phyloP scores from a whole-genome alignment of 2,113 vertebrate species.

The Elephas maximus region DNA sequence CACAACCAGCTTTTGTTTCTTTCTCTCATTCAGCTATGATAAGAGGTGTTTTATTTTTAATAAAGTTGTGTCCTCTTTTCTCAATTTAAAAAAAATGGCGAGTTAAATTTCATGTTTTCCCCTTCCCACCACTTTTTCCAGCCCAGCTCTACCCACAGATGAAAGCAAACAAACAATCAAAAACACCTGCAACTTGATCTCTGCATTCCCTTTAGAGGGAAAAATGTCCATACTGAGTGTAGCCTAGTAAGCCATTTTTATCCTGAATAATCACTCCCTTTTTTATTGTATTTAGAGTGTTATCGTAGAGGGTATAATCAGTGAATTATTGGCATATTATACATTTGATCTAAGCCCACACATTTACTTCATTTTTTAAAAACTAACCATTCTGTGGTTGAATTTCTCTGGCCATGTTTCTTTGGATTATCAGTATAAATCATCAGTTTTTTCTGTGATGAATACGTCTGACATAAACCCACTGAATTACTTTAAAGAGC shows the following conservation, averaged over 20 bases:
- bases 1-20: not conserved
- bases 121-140: not conserved
- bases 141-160: not conserved
- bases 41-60: slow-evolving; percentile 4
- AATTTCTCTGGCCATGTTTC: not conserved
- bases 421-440: slow-evolving; percentile 28
- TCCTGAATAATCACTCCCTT: slow-evolving; percentile 6
- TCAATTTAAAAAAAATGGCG: not conserved
- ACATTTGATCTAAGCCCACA: not conserved
- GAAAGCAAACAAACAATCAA: not conserved
- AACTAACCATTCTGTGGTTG: not conserved
- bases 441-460: not conserved
- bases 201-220: slow-evolving; percentile 6
- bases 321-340: not conserved
- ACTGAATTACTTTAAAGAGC: slow-evolving; percentile 25
- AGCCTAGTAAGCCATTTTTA: not conserved
- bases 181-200: not conserved
- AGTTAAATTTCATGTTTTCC: slow-evolving; percentile 8
- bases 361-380: not conserved
- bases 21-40: not conserved
- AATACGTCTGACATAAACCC: slow-evolving; percentile 6
- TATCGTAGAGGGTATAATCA: not conserved
- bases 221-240: not conserved
- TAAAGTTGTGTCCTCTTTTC: not conserved
- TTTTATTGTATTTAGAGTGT: not conserved